A percentile compares a stretch with the other conserved stretches of the same genome.
These are phyloP conservation scores for Psophia crepitans DNA, from an alignment of 2,113 vertebrate species.

Conservation along the genomic window DNA sequence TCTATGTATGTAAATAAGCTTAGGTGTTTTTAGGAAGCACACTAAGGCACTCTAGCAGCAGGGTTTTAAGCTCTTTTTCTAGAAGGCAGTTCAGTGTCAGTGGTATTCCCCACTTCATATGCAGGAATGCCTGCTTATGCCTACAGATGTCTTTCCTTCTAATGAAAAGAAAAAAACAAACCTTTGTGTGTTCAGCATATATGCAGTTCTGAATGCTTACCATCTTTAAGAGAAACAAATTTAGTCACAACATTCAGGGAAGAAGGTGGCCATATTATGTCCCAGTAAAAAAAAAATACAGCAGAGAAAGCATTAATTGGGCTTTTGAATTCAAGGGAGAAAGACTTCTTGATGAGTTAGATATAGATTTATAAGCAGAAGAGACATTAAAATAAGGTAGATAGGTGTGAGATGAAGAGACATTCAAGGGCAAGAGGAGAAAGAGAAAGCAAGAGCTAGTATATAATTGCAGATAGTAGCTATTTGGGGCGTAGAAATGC, in stretches of 20 bases:
- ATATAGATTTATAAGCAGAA: not conserved
- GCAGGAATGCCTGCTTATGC: not conserved
- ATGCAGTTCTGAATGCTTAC: not conserved
- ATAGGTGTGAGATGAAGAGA: not conserved
- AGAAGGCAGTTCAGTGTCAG: not conserved
- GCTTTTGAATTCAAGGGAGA: not conserved
- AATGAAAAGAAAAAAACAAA: not conserved
- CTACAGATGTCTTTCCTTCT: not conserved
- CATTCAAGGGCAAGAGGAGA: not conserved
- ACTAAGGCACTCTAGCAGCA: accelerated
- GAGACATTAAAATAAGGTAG: not conserved
- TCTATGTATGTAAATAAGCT: not conserved
- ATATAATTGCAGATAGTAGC: not conserved
- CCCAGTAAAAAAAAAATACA: not conserved
- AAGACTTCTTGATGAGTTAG: not conserved
- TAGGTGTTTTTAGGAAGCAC: not conserved
- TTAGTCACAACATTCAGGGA: not conserved
- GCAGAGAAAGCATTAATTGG: not conserved
- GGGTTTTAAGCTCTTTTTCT: not conserved
- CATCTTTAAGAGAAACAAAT: not conserved
- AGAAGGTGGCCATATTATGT: not conserved
- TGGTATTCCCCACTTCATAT: not conserved
- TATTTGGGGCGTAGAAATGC: not conserved
- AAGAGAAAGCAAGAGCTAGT: not conserved
- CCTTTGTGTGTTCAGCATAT: not conserved